Base-by-base conservation (phyloP, 2,113 vertebrate species). In the Hippolais icterina region DNA sequence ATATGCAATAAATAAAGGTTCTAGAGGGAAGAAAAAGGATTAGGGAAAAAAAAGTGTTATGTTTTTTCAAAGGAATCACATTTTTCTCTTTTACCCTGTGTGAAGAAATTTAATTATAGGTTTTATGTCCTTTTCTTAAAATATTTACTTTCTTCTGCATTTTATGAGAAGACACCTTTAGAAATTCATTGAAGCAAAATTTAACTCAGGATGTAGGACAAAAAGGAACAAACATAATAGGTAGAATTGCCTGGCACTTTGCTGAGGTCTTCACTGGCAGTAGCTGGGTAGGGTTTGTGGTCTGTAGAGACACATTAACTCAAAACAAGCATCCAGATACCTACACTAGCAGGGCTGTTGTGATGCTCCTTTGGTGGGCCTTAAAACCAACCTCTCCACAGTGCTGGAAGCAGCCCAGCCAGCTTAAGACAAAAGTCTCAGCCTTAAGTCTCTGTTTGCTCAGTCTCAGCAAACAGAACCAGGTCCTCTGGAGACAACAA, bases 1-100 rank as follows among this genome's bases (percentile, higher is more conserved):
- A 93, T 95, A 93, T 77, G 54, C 91, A 93, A 91, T 95, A 93
- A 90, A 90, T 93, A 93, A 91, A 85, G 21, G 50, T 81, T 57
- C 69, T 83, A 83, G 75, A 66, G 39, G 27, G 31, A 88, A 80
- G 35, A 41, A 80, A 89, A 87, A 37, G n/a, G 27, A 42, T 44
- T 65, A 68, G 53, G 33, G 33, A 80, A 78, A 66, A 78, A 74
- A 60, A 60, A 59, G 25, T 18, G 9, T 66, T 47, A 29, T 42
- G 1, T 50, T 87, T 92, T 82, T 83, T 63, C 39, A 15, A 69
- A 90, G 29, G 11, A 85, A 41, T 75, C 37, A 7, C 7, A 17
- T 41, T 61, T 78, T 94, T 93, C 84, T 72, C 28, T 75, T 72
- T 91, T 74, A 46, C 21, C 5, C 24, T 79, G 9, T 31, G 21